Percentiles rank a stretch among this genome's conserved stretches.
These are phyloP conservation scores for Stegophylla sp. DNA, from an alignment of 2,888 invertebrate species.

Conservation along the genomic window DNA sequence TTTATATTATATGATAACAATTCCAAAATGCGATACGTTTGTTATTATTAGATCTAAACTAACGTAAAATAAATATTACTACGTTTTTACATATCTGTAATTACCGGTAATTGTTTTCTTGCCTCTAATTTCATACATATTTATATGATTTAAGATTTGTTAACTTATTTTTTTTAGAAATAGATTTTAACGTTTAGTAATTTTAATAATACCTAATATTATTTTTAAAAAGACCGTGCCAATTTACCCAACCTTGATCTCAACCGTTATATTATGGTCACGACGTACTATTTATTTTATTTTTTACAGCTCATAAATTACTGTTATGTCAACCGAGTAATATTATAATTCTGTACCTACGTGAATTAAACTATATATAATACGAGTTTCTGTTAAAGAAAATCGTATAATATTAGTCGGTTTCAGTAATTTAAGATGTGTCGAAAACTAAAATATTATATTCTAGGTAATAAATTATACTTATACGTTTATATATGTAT, in stretches of 20 bases:
- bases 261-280: slow-evolving; percentile 15
- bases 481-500: not conserved
- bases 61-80: too few species aligned
- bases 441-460: slow-evolving; percentile 38
- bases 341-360: slow-evolving; percentile 6
- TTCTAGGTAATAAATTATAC: slow-evolving; percentile 23
- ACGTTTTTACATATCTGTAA: too few species aligned
- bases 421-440: slow-evolving; percentile 25
- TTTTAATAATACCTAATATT: too few species aligned
- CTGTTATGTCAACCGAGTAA: slow-evolving; percentile 12
- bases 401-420: slow-evolving; percentile 12
- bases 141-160: too few species aligned
- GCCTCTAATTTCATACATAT: too few species aligned
- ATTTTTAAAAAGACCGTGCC: too few species aligned
- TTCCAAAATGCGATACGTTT: too few species aligned
- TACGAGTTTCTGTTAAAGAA: not conserved
- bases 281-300: slow-evolving; percentile 19
- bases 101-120: too few species aligned
- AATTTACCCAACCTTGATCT: not conserved
- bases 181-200: too few species aligned
- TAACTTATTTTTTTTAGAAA: too few species aligned
- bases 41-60: too few species aligned
- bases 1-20: too few species aligned
- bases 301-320: slow-evolving; percentile 11
- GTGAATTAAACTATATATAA: not conserved